phyloP scores from a whole-genome alignment of 2,888 invertebrate genomes.

The Trachelus troglodyta region DNA sequence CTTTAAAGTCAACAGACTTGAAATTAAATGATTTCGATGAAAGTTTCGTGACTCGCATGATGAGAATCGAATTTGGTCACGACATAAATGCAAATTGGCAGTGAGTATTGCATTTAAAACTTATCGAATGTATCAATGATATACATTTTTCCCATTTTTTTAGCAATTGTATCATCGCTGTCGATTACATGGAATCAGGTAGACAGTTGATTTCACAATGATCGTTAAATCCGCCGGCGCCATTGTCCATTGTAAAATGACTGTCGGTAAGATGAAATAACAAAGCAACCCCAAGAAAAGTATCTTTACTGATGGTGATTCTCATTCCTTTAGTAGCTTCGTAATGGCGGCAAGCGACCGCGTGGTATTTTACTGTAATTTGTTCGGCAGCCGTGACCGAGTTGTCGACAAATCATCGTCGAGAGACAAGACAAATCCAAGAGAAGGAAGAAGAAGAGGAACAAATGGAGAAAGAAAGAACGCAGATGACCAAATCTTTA shows the following conservation, averaged over 20 bases:
- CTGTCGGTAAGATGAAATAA: neutral
- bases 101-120: neutral
- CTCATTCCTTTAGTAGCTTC: neutral
- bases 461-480: neutral
- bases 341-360: neutral
- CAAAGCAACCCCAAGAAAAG: neutral
- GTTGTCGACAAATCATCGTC: slow-evolving; percentile 3
- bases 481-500: neutral
- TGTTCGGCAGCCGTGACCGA: slow-evolving; percentile 2
- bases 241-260: neutral
- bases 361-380: neutral
- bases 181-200: neutral
- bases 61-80: neutral
- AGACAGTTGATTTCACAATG: neutral
- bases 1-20: neutral
- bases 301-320: neutral
- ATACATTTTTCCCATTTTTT: neutral
- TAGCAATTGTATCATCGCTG: neutral
- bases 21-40: neutral
- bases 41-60: neutral
- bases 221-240: neutral
- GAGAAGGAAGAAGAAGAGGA: neutral
- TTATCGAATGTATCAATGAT: neutral
- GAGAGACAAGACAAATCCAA: neutral
- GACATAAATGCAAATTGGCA: neutral